Conservation (phyloP, 2,113 vertebrate genomes). For the Mormyrus iriodes region DNA sequence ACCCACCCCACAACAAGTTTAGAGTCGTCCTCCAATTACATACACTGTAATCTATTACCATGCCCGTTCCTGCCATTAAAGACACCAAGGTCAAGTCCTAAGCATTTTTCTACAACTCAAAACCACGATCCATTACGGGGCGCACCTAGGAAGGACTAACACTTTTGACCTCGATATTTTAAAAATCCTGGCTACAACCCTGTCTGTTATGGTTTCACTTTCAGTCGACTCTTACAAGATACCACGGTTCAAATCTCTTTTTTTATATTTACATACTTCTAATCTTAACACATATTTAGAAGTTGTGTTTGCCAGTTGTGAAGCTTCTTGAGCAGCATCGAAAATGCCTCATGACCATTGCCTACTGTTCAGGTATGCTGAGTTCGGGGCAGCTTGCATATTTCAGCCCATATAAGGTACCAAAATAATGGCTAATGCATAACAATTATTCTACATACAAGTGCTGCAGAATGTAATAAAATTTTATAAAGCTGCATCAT, state of each 20-base stretch:
- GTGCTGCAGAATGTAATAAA: neutral
- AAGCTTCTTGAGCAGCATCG: neutral
- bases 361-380: neutral
- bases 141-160: no score
- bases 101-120: no score
- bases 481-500: neutral
- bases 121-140: no score
- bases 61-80: no score
- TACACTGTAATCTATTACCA: neutral
- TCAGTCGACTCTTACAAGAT: neutral
- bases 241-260: neutral
- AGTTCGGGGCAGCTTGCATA: neutral
- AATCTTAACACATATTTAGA: neutral
- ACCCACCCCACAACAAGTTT: neutral
- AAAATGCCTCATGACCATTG: neutral
- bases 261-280: neutral
- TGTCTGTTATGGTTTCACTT: neutral
- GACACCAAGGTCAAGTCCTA: no score
- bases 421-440: neutral
- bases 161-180: no score
- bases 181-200: no score
- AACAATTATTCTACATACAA: neutral
- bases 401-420: neutral
- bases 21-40: neutral
- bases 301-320: neutral